A percentile compares a stretch with the other conserved stretches of the same genome.
Conservation (phyloP, 2,888 invertebrate species). For the Molanna angustata region DNA sequence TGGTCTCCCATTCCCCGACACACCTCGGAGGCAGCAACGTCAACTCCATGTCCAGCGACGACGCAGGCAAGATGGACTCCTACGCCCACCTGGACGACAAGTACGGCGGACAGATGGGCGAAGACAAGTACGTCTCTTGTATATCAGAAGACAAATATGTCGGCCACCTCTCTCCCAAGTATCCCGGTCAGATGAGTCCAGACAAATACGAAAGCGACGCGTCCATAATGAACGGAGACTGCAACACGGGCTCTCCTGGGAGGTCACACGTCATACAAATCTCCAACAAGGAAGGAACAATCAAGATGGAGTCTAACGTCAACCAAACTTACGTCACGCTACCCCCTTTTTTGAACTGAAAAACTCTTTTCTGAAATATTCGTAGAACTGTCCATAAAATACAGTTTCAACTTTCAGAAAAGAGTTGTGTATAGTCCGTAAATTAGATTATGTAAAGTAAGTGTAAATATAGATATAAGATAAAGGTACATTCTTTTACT, state of each 20-base stretch:
- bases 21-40: slow-evolving; percentile 37
- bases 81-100: slow-evolving; percentile 56
- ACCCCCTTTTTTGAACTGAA: slow-evolving; percentile 77
- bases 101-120: slow-evolving; percentile 45
- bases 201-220: slow-evolving; percentile 41
- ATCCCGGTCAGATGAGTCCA: slow-evolving; percentile 55
- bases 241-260: slow-evolving; percentile 36
- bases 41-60: slow-evolving; percentile 38
- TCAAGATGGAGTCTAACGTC: slow-evolving; percentile 58
- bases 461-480: too few species aligned
- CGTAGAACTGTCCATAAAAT: slow-evolving; percentile 35
- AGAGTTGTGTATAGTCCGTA: too few species aligned
- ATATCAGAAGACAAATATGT: slow-evolving; percentile 52
- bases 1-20: slow-evolving; percentile 60
- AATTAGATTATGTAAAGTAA: too few species aligned
- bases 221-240: slow-evolving; percentile 30
- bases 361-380: slow-evolving; percentile 59
- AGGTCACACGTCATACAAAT: slow-evolving; percentile 43
- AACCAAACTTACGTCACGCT: slow-evolving; percentile 66
- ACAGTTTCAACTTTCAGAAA: slow-evolving; percentile 16
- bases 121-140: slow-evolving; percentile 50
- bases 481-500: too few species aligned
- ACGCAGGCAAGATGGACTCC: slow-evolving; percentile 45
- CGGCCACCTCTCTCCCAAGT: slow-evolving; percentile 58
- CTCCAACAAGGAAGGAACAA: slow-evolving; percentile 45